Conservation (phyloP, 2,113 vertebrate genomes). For the Ageneiosus marmoratus region DNA sequence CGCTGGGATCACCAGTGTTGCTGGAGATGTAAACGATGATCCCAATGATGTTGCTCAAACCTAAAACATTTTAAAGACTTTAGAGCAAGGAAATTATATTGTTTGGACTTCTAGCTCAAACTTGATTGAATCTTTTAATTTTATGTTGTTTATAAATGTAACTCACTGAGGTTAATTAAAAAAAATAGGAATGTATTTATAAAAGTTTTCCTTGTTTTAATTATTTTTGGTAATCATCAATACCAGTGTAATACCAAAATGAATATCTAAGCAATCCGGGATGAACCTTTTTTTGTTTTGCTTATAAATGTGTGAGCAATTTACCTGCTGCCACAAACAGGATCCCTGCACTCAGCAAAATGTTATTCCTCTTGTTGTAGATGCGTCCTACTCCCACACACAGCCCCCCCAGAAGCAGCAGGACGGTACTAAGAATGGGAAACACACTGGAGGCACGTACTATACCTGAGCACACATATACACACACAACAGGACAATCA, state of each 20-base stretch:
- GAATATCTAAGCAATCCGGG: no score
- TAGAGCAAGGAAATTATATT: neutral
- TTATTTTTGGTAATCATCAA: neutral
- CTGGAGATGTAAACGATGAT: slow-evolving; percentile 99
- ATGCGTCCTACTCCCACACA: slow-evolving; percentile 89
- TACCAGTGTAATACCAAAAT: neutral
- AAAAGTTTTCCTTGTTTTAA: neutral
- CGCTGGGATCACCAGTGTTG: slow-evolving; percentile 92
- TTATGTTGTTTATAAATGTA: neutral
- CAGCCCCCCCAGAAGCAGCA: slow-evolving; percentile 89
- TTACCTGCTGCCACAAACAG: slow-evolving; percentile 98
- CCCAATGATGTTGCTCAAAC: slow-evolving; percentile 97
- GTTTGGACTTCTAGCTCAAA: neutral
- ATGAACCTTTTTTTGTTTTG: neutral
- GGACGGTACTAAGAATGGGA: slow-evolving; percentile 91
- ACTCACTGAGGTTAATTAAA: neutral
- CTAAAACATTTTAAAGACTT: slow-evolving; percentile 63
- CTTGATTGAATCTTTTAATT: neutral
- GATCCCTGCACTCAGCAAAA: slow-evolving; percentile 93
- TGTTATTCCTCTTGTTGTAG: slow-evolving; percentile 92
- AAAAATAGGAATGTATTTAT: neutral
- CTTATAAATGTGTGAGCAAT: neutral
- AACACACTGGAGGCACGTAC: slow-evolving; percentile 97
- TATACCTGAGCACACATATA: slow-evolving; percentile 75
- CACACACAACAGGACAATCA: neutral